phyloP scores from a whole-genome alignment of 1,140 invertebrate species.

The Pteromalus puparum region DNA sequence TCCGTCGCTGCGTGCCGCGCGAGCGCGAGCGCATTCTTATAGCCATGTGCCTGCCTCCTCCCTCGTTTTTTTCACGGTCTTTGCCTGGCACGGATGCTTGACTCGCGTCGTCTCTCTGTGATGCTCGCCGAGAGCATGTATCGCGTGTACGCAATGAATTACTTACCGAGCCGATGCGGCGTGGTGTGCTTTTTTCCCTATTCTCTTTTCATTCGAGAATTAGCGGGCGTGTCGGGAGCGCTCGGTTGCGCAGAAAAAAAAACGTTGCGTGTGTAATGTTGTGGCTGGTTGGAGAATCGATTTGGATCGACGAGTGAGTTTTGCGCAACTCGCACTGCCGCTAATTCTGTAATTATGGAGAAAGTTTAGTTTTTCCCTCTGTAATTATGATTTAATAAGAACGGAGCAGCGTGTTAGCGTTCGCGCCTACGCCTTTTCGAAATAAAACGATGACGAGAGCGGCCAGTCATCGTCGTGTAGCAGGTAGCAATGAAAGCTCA shows the following conservation, averaged over 20 bases:
- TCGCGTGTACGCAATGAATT: neutral
- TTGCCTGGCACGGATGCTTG: slow-evolving; percentile 29
- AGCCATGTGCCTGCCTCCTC: neutral
- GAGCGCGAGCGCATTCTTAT: slow-evolving; percentile 32
- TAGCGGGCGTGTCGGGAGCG: neutral
- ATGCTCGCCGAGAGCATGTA: neutral
- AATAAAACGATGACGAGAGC: too few relatives aligned
- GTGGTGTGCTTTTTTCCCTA: neutral
- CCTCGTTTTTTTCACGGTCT: slow-evolving; percentile 34
- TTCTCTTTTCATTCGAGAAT: neutral
- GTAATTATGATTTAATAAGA: neutral
- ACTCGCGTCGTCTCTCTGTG: neutral
- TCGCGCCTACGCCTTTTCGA: neutral
- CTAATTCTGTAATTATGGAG: neutral
- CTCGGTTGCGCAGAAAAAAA: neutral
- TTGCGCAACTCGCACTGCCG: neutral
- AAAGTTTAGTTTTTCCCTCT: neutral
- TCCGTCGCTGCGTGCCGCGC: slow-evolving; percentile 16
- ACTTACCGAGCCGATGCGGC: neutral
- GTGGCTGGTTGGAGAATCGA: neutral
- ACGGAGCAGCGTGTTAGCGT: neutral
- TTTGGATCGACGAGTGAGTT: neutral
- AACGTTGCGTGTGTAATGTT: neutral
- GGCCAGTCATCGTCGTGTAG: neutral
- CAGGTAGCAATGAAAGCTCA: neutral